These are phyloP conservation scores for Sylvia atricapilla DNA, from an alignment of 2,113 vertebrate species.

Conservation along the genomic window DNA sequence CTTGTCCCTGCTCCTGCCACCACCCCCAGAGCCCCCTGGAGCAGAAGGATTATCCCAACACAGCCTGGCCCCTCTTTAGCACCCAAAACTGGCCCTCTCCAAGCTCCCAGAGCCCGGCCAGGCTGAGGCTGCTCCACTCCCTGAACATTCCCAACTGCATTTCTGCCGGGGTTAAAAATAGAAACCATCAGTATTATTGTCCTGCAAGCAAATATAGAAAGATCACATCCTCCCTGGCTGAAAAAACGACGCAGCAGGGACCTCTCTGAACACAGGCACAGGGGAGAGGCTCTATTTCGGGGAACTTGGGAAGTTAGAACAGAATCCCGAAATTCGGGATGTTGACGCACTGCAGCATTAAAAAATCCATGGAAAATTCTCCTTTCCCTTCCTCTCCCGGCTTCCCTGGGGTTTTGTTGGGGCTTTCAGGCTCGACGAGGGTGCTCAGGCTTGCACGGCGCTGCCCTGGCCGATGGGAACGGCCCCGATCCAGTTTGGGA, in stretches of 20 bases:
- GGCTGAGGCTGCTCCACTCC: background rate
- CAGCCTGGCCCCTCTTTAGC: background rate
- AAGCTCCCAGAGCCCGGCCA: background rate
- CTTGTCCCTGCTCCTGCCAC: background rate
- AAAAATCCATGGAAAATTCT: background rate
- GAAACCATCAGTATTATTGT: background rate
- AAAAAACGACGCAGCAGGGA: background rate
- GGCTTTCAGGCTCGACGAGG: background rate
- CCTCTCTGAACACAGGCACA: accelerated
- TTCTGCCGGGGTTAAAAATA: background rate
- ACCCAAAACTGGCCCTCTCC: accelerated
- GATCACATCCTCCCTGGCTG: background rate
- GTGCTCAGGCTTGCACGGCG: background rate
- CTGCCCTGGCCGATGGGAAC: background rate
- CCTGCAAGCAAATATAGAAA: conserved; percentile 13
- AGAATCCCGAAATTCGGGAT: background rate
- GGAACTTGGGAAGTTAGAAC: background rate
- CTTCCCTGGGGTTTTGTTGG: background rate
- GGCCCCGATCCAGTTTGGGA: background rate
- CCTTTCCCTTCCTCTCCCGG: background rate
- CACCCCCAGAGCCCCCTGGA: accelerated
- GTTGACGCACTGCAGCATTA: background rate
- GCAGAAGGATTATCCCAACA: background rate
- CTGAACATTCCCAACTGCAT: background rate
- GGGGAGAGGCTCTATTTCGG: background rate